Base-by-base conservation (phyloP, 2,888 invertebrate genomes). In the Icerya purchasi region DNA sequence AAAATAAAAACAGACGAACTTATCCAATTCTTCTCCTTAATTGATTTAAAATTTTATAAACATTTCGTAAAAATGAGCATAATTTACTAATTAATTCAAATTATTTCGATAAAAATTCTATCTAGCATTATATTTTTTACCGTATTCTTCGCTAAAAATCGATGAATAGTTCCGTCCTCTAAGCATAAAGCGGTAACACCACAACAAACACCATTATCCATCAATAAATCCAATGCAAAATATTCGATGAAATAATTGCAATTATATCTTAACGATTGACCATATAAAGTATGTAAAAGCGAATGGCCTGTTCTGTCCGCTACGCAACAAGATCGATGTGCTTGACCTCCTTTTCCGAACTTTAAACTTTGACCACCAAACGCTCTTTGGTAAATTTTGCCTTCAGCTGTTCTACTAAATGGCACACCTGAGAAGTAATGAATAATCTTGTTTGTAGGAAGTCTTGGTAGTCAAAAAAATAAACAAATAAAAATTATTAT, bases 231-330 rank as follows among this genome's bases (percentile, higher is more conserved):
- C 66, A 98, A 73, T 0, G 97, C 98, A 70, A 98, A 97, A 73
- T 96, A 98, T 73, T 99, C 98, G 62, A 98, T 83, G 70, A 98
- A 99, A 72, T 96, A 99, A 69, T 96, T 86, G 72, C 96, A 96
- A 73, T 98, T 89, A 73, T 94, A 98, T 66, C 89, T 84, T 64
- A 97, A 76, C 0, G 94, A 96, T 72, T 93, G 89, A 0, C 98
- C 98, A 70, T 99, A 98, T 2, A 98, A 76, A 0, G 98, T 98
- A 75, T 99, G 98, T 52, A 98, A 77, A 52, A 98, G 78, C 0
- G 96, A 94, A 74, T 98, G 98, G 0, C 98, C 98, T 1, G 98
- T 98, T 72, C 98, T 80, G 74, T 99, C 98, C 60, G 98, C 98
- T 1, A 98, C 98, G 69, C 90, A 90, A 70, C 97, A 98, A 69